Conservation (phyloP, 2,797 vertebrate species). For the Sebastes vulpes region DNA sequence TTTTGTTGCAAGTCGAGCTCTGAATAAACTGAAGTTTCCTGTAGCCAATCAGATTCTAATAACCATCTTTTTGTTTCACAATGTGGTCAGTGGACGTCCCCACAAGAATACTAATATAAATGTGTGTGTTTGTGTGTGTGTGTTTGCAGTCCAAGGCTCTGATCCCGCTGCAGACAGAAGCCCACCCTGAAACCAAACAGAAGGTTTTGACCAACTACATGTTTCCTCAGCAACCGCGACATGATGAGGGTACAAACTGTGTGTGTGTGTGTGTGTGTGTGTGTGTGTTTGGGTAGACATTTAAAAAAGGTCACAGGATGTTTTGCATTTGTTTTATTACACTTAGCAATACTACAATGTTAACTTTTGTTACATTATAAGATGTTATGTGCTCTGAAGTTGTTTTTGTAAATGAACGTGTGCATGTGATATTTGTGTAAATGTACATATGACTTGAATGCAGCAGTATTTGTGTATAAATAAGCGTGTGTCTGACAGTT, state of each 20-base stretch:
- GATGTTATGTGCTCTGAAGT: neutral
- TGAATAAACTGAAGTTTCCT: no score
- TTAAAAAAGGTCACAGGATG: neutral
- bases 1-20: no score
- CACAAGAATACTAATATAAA: conserved; percentile 1
- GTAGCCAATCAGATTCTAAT: neutral
- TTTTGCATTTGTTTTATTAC: neutral
- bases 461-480: neutral
- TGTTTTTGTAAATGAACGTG: neutral
- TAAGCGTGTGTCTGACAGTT: neutral
- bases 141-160: conserved; percentile 95
- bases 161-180: conserved; percentile 98
- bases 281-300: neutral
- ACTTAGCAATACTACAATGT: neutral
- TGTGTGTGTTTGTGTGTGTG: conserved; percentile 24
- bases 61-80: neutral
- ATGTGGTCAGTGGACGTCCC: neutral
- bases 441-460: neutral
- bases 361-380: neutral
- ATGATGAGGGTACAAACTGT: conserved; percentile 92
- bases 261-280: conserved; percentile 4
- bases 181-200: conserved; percentile 98
- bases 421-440: neutral
- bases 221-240: conserved; percentile 98
- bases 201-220: conserved; percentile 99